phyloP scores from a whole-genome alignment of 2,888 invertebrate species.

The Toxonevra muliebris region DNA sequence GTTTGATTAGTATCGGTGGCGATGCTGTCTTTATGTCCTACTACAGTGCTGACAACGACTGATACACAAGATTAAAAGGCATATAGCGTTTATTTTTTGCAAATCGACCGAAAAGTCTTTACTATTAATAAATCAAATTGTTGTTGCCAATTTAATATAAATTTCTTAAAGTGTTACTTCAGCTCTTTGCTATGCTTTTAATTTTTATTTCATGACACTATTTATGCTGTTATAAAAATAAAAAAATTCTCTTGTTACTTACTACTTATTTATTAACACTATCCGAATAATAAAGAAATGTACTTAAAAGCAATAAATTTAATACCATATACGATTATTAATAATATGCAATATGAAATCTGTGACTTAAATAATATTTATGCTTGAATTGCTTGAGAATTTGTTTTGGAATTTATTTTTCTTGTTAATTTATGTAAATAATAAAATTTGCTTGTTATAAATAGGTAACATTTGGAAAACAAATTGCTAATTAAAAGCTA shows the following conservation, averaged over 20 bases:
- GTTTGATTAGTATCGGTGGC: slow-evolving; percentile 93
- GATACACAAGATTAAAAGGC: slow-evolving; percentile 58
- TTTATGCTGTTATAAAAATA: too few relatives aligned
- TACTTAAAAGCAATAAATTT: too few relatives aligned
- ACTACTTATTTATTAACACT: too few relatives aligned
- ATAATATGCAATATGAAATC: neutral
- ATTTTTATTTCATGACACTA: neutral
- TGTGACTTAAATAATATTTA: neutral
- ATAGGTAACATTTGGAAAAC: neutral
- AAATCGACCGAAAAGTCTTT: slow-evolving; percentile 59
- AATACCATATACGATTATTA: neutral
- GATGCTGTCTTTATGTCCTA: slow-evolving; percentile 89
- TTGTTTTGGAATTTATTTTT: neutral
- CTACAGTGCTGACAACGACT: slow-evolving; percentile 67
- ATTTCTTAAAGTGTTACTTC: neutral
- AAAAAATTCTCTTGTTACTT: too few relatives aligned
- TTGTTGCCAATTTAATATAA: neutral
- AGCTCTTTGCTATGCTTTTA: neutral
- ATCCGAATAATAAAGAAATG: too few relatives aligned
- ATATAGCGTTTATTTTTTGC: slow-evolving; percentile 61
- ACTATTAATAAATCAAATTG: slow-evolving; percentile 41
- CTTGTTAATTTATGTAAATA: neutral
- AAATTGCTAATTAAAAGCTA: neutral
- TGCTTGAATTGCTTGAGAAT: slow-evolving; percentile 2
- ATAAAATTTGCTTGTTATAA: neutral